Evolutionary conservation across 2,888 invertebrate genomes (phyloP).

Genomic region (Ennomos fuscantarius): DNA sequence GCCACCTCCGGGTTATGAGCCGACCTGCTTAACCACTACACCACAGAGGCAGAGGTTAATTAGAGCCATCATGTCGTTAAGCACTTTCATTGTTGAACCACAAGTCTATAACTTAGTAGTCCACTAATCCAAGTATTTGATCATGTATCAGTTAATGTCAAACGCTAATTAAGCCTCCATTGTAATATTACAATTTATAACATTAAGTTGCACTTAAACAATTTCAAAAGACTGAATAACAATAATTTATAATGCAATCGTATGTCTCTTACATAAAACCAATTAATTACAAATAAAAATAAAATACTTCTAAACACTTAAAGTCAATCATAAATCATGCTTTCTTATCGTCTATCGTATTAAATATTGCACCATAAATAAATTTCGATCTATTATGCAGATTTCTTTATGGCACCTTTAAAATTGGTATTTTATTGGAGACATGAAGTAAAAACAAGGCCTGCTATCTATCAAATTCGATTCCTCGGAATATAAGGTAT

Average conservation of each 20-base stretch:
- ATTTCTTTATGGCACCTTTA: conserved; percentile 54
- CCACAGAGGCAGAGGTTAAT: no score
- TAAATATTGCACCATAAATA: conserved; percentile 54
- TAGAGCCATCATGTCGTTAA: no score
- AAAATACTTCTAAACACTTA: conserved; percentile 48
- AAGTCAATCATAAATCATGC: conserved; percentile 54
- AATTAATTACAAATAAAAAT: conserved; percentile 52
- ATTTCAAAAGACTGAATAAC: conserved; percentile 20
- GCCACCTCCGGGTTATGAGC: no score
- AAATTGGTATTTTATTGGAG: conserved; percentile 54
- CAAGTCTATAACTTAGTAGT: no score
- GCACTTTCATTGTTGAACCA: no score
- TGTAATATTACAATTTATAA: conserved; percentile 9
- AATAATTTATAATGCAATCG: conserved; percentile 34
- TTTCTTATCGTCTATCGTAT: conserved; percentile 51
- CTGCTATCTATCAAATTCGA: conserved; percentile 45
- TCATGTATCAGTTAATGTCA: no score
- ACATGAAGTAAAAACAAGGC: conserved; percentile 44
- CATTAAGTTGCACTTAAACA: conserved; percentile 1
- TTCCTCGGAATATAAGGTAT: conserved; percentile 36
- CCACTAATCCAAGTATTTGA: no score
- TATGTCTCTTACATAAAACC: conserved; percentile 35
- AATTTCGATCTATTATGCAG: conserved; percentile 55
- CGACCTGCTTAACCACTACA: no score
- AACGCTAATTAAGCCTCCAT: conserved; percentile 6